Percentiles rank a stretch among this genome's conserved stretches.
These are phyloP conservation scores for Dinothrombium tinctorium DNA, from an alignment of 1,140 invertebrate genomes.

Conservation along the genomic window DNA sequence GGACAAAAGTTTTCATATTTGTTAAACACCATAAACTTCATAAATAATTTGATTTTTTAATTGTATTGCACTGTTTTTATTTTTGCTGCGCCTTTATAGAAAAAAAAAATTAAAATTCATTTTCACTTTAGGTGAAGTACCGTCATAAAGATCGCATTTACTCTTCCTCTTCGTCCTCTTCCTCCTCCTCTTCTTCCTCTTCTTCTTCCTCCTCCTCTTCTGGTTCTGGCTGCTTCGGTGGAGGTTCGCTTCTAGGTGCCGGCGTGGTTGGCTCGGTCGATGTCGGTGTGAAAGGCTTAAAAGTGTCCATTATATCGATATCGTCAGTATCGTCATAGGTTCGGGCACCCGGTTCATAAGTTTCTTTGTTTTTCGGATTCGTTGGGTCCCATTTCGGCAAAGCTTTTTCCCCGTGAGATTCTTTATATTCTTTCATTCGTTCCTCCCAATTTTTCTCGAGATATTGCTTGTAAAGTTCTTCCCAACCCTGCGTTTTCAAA, in stretches of 20 bases:
- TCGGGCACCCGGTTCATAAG: conserved; percentile 10
- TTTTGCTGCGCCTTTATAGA: no score
- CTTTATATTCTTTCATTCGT: conserved; percentile 15
- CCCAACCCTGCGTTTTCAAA: conserved; percentile 17
- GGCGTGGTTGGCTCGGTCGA: neutral
- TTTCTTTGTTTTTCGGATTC: conserved; percentile 16
- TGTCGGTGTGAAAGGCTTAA: neutral
- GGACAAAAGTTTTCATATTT: no score
- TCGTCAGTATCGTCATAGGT: conserved; percentile 11
- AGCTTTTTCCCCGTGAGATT: conserved; percentile 9
- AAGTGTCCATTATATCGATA: conserved; percentile 8
- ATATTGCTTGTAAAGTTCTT: conserved; percentile 12
- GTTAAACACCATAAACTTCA: no score
- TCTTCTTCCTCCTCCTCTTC: conserved; percentile 4
- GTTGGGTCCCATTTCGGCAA: conserved; percentile 16
- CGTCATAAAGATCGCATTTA: no score
- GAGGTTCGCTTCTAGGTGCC: neutral
- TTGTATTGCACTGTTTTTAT: no score
- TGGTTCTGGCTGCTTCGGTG: neutral
- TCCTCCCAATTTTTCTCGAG: conserved; percentile 15
- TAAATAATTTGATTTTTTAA: no score
- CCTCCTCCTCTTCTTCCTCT: conserved; percentile 1
- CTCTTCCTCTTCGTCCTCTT: neutral
- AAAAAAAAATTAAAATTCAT: no score
- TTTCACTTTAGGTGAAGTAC: no score